Conservation (phyloP, 2,113 vertebrate species). For the Symphodus melops region DNA sequence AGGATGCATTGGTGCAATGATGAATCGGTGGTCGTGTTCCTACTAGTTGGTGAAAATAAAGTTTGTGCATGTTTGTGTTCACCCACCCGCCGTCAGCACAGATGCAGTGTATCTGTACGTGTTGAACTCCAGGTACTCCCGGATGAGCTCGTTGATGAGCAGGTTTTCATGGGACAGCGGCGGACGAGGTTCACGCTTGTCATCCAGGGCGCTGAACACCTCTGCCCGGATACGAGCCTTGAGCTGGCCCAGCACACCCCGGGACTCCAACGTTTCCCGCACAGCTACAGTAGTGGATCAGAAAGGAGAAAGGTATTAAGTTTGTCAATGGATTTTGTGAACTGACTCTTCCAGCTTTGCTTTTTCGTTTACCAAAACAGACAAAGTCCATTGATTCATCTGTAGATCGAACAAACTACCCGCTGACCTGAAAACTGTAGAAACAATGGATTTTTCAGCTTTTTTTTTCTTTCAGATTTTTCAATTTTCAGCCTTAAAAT, state of each 20-base stretch:
- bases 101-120: slow-evolving; percentile 90
- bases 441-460: too few species aligned
- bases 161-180: slow-evolving; percentile 90
- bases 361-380: background rate
- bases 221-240: slow-evolving; percentile 93
- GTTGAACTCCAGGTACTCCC: slow-evolving; percentile 97
- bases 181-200: slow-evolving; percentile 85
- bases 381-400: background rate
- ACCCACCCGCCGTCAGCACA: slow-evolving; percentile 90
- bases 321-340: too few species aligned
- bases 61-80: too few species aligned
- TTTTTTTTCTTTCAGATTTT: too few species aligned
- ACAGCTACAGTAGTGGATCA: slow-evolving; percentile 81
- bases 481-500: too few species aligned
- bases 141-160: slow-evolving; percentile 94
- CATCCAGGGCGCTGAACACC: slow-evolving; percentile 92
- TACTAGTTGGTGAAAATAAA: background rate
- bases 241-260: slow-evolving; percentile 88
- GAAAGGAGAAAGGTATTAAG: background rate
- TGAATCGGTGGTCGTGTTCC: too few species aligned
- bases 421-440: too few species aligned
- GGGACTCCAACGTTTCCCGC: slow-evolving; percentile 91
- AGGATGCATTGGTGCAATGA: background rate
- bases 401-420: background rate
- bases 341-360: rapidly evolving